A percentile compares a stretch with the other conserved stretches of the same genome.
Evolutionary conservation across 2,888 invertebrate genomes (phyloP).

Genomic region (Phorcus lineatus): DNA sequence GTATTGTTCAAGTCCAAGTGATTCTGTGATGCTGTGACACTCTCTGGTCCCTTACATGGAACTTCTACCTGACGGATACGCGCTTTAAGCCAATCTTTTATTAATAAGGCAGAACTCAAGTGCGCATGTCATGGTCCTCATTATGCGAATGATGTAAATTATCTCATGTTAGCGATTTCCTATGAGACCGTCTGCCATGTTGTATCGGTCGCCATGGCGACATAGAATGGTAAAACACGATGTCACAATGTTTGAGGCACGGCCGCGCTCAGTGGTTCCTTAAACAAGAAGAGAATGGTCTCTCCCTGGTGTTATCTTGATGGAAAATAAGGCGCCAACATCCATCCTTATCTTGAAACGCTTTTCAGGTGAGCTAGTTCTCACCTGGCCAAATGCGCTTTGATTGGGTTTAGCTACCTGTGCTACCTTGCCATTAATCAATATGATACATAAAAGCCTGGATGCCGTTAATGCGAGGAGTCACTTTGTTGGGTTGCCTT

Average conservation of each 20-base stretch:
- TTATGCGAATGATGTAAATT: slow-evolving; percentile 53
- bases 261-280: too few species aligned
- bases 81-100: slow-evolving; percentile 32
- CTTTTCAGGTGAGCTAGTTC: too few species aligned
- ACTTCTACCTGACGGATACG: neutral
- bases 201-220: slow-evolving; percentile 47
- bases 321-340: too few species aligned
- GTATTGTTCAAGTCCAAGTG: neutral
- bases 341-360: too few species aligned
- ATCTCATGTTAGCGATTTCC: slow-evolving; percentile 36
- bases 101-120: slow-evolving; percentile 38
- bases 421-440: too few species aligned
- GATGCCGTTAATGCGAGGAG: too few species aligned
- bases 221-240: slow-evolving; percentile 28
- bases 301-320: too few species aligned
- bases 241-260: slow-evolving; percentile 6
- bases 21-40: neutral
- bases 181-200: slow-evolving; percentile 36
- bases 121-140: slow-evolving; percentile 58
- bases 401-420: too few species aligned
- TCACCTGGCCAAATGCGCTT: too few species aligned
- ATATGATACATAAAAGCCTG: too few species aligned
- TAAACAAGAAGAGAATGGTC: too few species aligned
- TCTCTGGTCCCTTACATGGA: neutral
- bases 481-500: too few species aligned